Evolutionary conservation across 1,140 invertebrate genomes (phyloP), one percentile per base, ranked within the genome.

Genomic region (Steinernema khuongi): DNA sequence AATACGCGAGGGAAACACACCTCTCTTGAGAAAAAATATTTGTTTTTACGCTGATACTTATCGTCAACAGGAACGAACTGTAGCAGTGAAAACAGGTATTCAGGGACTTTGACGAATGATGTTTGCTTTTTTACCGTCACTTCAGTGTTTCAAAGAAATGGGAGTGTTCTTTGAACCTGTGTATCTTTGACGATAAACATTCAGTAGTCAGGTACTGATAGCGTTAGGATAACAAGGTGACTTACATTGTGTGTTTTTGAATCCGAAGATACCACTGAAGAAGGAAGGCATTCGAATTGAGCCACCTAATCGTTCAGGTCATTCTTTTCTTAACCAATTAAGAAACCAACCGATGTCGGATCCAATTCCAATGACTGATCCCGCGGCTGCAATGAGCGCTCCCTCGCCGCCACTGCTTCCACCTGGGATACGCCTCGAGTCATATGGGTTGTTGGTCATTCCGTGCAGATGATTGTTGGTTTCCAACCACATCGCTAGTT

Each of bases 381-480:
- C 73, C 4, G 70, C 73, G 7, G 73, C 69, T 14, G 31, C 73
- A 18, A 74, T 28, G 7, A 74, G 73, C 17, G 73, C 73, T 18
- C 73, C 73, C 74, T 74, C 70, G 11, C 73, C 73, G 14, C 73
- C 73, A n/a, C 28, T 32, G 28, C 36, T 68, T 18, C 91, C 92
- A 0, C 91, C 93, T 17, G 92, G 91, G 74, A 91, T 93, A 68
- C 91, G 88, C 1, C 90, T 91, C 0, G 90, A 90, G 75, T 95
- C 90, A 83, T 96, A 96, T 0, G 94, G 92, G 87, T 96, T 97
- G 28, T 72, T 19, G 0, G 88, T 88, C 4, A 43, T 71, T 0
- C 93, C 94, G 81, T 94, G 91, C 1, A 96, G 87, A 28, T 89
- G 90, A 85, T 96, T 96, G 67, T 89, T 89, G 18, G 91, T 91